phyloP scores from a whole-genome alignment of 2,888 invertebrate genomes.

The Diaphora mendica region DNA sequence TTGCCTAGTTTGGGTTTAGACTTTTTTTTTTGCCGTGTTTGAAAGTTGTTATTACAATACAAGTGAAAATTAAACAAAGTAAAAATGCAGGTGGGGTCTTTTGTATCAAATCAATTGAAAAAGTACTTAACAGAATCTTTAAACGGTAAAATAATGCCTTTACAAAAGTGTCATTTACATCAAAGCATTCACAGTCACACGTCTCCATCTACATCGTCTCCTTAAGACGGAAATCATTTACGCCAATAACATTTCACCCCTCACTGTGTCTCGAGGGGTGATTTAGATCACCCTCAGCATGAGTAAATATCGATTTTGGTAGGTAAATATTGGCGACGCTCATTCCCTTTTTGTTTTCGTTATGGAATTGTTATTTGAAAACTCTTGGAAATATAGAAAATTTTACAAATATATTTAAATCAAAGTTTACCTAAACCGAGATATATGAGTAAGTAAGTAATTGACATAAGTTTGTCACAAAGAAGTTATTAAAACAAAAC shows the following conservation, averaged over 20 bases:
- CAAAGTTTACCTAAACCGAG: not conserved
- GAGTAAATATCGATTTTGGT: constrained; percentile 71
- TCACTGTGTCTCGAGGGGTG: constrained; percentile 48
- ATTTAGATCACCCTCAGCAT: constrained; percentile 64
- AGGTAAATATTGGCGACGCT: constrained; percentile 68
- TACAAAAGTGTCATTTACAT: constrained; percentile 55
- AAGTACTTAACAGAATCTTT: constrained; percentile 27
- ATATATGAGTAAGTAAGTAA: not conserved
- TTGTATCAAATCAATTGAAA: not conserved
- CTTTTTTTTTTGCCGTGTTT: not conserved
- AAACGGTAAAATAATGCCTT: constrained; percentile 36
- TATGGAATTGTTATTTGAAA: constrained; percentile 49
- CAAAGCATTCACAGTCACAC: constrained; percentile 47
- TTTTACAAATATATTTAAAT: constrained; percentile 24
- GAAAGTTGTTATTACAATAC: not conserved
- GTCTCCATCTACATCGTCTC: constrained; percentile 58
- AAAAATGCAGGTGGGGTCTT: not conserved
- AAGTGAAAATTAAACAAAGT: too few relatives aligned
- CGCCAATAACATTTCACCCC: constrained; percentile 66
- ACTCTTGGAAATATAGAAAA: constrained; percentile 35
- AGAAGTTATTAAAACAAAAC: too few relatives aligned
- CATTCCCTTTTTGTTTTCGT: constrained; percentile 51
- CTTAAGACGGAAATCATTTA: constrained; percentile 75
- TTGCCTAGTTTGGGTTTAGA: not conserved
- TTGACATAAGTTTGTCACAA: not conserved